Evolutionary conservation across 2,888 invertebrate genomes (phyloP), one percentile per base, ranked within the genome.

Genomic region (Polyommatus iphigenia): DNA sequence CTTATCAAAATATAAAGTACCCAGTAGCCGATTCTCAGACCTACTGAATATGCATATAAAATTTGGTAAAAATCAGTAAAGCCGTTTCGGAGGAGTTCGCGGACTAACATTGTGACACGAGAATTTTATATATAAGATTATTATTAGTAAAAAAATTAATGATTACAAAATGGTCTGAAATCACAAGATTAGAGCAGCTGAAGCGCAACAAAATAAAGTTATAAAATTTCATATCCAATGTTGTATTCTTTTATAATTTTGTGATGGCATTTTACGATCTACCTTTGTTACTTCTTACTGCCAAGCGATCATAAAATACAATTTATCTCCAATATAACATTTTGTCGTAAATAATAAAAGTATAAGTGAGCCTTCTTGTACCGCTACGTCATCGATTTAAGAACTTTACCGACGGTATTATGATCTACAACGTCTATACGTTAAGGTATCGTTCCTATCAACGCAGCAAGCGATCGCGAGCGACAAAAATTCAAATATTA

Each of bases 271-370:
- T 72, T 72, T 72, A 72, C 41, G 36, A 72, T 41, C n/a, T 20
- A 72, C 72, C 72, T 72, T 72, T 72, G 72, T 72, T 72, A 72
- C 72, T 36, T 41, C 36, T 72, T 41, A 41, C 72, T 72, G n/a
- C 72, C 72, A 72, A 72, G 41, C n/a, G 20, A 72, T 72, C 72
- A 13, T 72, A 72, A 72, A 72, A 72, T 72, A 72, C 72, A 72
- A 41, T 72, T 72, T 72, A 36, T 72, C 41, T 41, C 15, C 72
- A n/a, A 41, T n/a, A 72, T 72, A n/a, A 72, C 3, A 72, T 72
- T 72, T 72, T 72, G 72, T 72, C 41, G 41, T 41, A 41, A 41
- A 72, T 72, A 72, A 36, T 36, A 71, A 71, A 71, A 3, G 32
- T 71, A 36, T 71, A 1, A 32, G 71, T n/a, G 10, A n/a, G 20